Conservation (phyloP, 2,113 vertebrate species). For the Isurus oxyrinchus region DNA sequence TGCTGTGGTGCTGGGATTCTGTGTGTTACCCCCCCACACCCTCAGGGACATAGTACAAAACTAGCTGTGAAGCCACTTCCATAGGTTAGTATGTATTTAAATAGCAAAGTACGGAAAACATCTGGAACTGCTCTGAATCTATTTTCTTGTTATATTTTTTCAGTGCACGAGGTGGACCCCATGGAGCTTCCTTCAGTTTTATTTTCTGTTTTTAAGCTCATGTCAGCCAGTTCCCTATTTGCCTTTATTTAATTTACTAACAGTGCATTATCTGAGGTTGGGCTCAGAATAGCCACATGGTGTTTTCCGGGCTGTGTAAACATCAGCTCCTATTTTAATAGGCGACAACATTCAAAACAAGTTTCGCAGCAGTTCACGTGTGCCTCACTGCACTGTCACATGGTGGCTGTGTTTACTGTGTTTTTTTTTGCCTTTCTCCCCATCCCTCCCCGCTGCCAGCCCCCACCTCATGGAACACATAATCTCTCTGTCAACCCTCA, state of each 20-base stretch:
- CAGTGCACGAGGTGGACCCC: not conserved
- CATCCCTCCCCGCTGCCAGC: not conserved
- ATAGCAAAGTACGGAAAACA: conserved; percentile 21
- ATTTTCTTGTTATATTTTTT: not conserved
- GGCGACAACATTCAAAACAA: not conserved
- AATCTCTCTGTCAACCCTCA: not conserved
- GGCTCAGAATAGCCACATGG: not conserved
- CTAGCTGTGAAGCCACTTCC: not conserved
- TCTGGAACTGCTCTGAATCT: not conserved
- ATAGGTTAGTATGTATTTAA: not conserved
- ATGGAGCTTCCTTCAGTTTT: not conserved
- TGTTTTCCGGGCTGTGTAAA: conserved; percentile 15
- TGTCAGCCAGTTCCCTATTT: conserved; percentile 1
- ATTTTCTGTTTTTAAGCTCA: conserved; percentile 23
- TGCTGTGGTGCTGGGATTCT: not conserved
- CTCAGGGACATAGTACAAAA: not conserved
- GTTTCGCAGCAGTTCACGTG: not conserved
- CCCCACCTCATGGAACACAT: not conserved
- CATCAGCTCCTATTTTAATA: conserved; percentile 6
- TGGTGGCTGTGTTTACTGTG: not conserved
- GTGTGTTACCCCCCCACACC: not conserved
- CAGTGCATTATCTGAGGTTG: not conserved
- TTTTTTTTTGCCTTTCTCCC: not conserved
- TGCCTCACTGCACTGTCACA: not conserved
- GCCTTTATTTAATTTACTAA: not conserved